phyloP scores from a whole-genome alignment of 2,888 invertebrate species.

The Himalopsyche anomala region DNA sequence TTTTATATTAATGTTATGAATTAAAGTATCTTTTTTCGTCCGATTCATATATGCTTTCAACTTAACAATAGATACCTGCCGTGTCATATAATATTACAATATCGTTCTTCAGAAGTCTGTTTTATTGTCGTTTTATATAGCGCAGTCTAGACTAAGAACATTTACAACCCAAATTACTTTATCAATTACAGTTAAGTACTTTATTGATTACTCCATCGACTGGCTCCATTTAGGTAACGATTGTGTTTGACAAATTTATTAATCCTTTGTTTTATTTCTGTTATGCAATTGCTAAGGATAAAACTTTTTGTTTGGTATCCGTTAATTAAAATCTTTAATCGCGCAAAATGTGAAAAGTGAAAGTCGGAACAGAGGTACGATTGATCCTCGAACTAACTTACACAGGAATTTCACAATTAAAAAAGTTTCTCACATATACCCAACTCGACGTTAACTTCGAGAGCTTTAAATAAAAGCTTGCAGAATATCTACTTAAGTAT shows the following conservation, averaged over 20 bases:
- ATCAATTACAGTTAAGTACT: neutral
- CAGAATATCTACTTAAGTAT: neutral
- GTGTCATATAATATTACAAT: too few species aligned
- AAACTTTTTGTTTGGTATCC: slow-evolving; percentile 13
- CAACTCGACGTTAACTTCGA: neutral
- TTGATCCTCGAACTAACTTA: slow-evolving; percentile 1
- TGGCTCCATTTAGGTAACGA: neutral
- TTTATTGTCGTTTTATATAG: too few species aligned
- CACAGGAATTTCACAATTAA: slow-evolving; percentile 31
- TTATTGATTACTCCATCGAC: neutral
- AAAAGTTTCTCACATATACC: slow-evolving; percentile 19
- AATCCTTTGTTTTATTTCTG: neutral
- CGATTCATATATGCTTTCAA: too few species aligned
- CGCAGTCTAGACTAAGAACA: too few species aligned
- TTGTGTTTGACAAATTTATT: slow-evolving; percentile 24
- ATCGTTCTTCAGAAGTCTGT: too few species aligned
- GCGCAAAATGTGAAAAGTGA: slow-evolving; percentile 21
- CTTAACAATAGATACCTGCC: too few species aligned
- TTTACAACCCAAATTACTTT: too few species aligned
- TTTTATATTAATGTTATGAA: too few species aligned
- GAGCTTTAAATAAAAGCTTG: neutral
- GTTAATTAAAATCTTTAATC: slow-evolving; percentile 38
- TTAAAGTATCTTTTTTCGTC: too few species aligned
- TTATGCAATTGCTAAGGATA: neutral
- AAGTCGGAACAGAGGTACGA: neutral